These are phyloP conservation scores for Alectoris magna DNA, from an alignment of 2,797 vertebrate genomes.

Conservation along the genomic window DNA sequence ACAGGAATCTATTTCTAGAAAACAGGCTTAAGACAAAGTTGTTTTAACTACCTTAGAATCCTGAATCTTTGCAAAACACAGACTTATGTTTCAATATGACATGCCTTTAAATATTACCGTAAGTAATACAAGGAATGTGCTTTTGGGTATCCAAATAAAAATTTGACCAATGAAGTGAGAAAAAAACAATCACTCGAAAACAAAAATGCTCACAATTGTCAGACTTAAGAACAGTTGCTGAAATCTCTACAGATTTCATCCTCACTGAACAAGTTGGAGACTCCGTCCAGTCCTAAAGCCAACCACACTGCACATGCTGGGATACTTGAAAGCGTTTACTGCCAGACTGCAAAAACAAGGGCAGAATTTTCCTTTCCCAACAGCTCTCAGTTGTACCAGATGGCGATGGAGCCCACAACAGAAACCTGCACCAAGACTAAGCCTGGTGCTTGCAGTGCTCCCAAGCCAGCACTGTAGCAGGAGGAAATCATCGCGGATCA, in stretches of 20 bases:
- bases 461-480: not conserved
- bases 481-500: not conserved
- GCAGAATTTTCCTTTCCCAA: not conserved
- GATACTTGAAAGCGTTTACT: fast-evolving
- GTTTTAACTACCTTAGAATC: not conserved
- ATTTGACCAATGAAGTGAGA: not conserved
- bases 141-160: not conserved
- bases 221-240: not conserved
- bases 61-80: not conserved
- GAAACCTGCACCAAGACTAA: not conserved
- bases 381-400: not conserved
- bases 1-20: not conserved
- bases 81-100: not conserved
- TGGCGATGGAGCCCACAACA: not conserved
- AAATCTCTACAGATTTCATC: not conserved
- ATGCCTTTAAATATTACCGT: not conserved
- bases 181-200: not conserved
- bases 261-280: not conserved
- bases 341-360: not conserved
- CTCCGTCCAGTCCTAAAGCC: not conserved
- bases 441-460: not conserved
- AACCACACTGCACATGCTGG: not conserved
- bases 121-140: not conserved
- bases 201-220: not conserved
- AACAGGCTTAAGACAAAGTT: not conserved